Percentiles rank a stretch among this genome's conserved stretches.
phyloP scores from a whole-genome alignment of 2,888 invertebrate species.

The Poecilobothrus nobilitatus region DNA sequence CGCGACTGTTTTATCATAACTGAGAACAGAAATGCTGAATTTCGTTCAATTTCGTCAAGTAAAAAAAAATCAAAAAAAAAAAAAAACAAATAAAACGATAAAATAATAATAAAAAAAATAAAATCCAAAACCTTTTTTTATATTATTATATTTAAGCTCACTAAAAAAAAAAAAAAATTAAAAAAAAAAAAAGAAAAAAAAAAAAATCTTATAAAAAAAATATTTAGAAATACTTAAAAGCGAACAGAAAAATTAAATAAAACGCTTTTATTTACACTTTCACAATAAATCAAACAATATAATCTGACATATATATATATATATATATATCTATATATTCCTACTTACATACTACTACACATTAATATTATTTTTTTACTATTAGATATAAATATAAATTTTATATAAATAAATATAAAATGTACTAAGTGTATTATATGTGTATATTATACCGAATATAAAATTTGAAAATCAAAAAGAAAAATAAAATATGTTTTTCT shows the following conservation, averaged over 20 bases:
- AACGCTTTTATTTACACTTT: conserved; percentile 3
- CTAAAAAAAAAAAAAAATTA: neutral
- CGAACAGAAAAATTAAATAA: neutral
- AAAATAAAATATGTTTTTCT: no score
- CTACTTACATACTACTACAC: neutral
- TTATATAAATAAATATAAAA: no score
- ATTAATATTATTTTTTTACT: no score
- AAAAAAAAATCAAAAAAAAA: neutral
- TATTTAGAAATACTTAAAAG: neutral
- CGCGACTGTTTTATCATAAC: conserved; percentile 4
- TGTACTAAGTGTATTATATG: no score
- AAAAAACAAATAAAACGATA: neutral
- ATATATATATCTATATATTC: neutral
- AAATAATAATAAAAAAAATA: no score
- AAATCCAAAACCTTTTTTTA: no score
- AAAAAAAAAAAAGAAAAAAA: neutral
- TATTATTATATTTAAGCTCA: neutral
- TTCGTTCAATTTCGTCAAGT: neutral
- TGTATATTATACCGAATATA: no score
- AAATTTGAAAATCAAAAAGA: no score
- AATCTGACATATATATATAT: neutral
- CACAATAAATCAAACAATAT: neutral
- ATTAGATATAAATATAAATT: no score
- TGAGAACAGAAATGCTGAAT: conserved; percentile 4
- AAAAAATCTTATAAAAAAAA: neutral